Base-by-base conservation (phyloP, 2,113 vertebrate genomes). In the Rhegmatorhina hoffmannsi region DNA sequence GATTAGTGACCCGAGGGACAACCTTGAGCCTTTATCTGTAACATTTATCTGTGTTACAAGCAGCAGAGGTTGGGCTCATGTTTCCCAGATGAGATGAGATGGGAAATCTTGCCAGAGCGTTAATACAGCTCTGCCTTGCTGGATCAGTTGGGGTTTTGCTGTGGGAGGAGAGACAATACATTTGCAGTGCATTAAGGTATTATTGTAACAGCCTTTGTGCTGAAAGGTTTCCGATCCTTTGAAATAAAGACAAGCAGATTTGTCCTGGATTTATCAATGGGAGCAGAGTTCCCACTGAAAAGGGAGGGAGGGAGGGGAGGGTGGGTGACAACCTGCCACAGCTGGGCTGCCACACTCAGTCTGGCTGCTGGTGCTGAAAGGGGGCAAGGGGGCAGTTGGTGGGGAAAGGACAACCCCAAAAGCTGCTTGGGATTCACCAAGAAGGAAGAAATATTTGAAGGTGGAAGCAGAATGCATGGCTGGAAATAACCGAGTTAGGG, bases 221-320 rank as follows among this genome's bases (percentile, higher is more conserved):
- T 60, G 93, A 58, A 46, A 85, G 93, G 77, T 79, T 91, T 76
- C 89, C 87, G 89, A 91, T 89, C 89, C 89, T 34, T 53, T 0
- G 0, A 82, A 82, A 47, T 40, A 49, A 87, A 92, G 59, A 63
- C 1, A 2, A 60, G 70, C 66, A 50, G 87, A 62, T 95, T 91
- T 94, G 93, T 60, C 91, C 93, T 75, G 66, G 89, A 85, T 95
- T 89, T 82, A 75, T 96, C 91, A 94, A 94, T 92, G 95, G 87
- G 58, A 55, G 44, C 69, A 91, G 86, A 43, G 40, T 50, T 84
- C 58, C 84, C 92, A 89, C 40, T 79, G 77, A 76, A 52, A 18
- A 0, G 0, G 2, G 11, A 69, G 70, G 2, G 11, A 69, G 70
- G 74, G 72, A 81, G 44, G 34, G 55, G 28, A 64, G 26, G 13